Percentiles rank a stretch among this genome's conserved stretches.
Conservation (phyloP, 2,113 vertebrate genomes). For the Channa maculata region DNA sequence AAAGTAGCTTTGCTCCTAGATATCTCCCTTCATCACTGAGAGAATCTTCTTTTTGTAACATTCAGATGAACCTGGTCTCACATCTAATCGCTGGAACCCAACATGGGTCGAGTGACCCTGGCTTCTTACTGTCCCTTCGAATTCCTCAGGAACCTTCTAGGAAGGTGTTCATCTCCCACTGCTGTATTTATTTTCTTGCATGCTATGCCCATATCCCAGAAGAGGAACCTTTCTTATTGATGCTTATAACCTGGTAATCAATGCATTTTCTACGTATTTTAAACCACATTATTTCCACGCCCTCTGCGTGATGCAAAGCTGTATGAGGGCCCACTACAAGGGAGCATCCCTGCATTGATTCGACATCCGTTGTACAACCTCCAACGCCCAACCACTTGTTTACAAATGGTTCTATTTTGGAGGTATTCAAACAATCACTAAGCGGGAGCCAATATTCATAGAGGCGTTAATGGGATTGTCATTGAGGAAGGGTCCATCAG, state of each 20-base stretch:
- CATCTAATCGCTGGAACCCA: slow-evolving; percentile 32
- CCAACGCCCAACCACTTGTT: slow-evolving; percentile 72
- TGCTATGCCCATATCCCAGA: slow-evolving; percentile 19
- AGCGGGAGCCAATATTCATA: slow-evolving; percentile 80
- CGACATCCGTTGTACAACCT: slow-evolving; percentile 69
- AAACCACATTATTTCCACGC: slow-evolving; percentile 55
- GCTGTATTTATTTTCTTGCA: not conserved
- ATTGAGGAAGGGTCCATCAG: slow-evolving; percentile 59
- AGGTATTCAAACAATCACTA: slow-evolving; percentile 74
- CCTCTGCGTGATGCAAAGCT: slow-evolving; percentile 54
- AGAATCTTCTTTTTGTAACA: slow-evolving; percentile 41
- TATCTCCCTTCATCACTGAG: slow-evolving; percentile 18
- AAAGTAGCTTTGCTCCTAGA: slow-evolving; percentile 1
- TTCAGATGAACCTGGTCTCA: slow-evolving; percentile 46
- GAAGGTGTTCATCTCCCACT: slow-evolving; percentile 28
- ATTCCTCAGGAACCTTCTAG: slow-evolving; percentile 9
- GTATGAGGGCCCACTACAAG: slow-evolving; percentile 45
- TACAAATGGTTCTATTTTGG: slow-evolving; percentile 60
- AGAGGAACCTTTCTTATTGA: slow-evolving; percentile 52
- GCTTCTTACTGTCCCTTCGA: slow-evolving; percentile 5
- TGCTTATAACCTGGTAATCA: slow-evolving; percentile 66
- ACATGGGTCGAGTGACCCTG: slow-evolving; percentile 33
- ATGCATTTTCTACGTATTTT: slow-evolving; percentile 64
- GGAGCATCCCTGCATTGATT: slow-evolving; percentile 76
- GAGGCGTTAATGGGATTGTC: slow-evolving; percentile 77